Evolutionary conservation across 2,797 vertebrate species (phyloP), one percentile per base, ranked within the genome.

Genomic region (Pogoniulus pusillus): DNA sequence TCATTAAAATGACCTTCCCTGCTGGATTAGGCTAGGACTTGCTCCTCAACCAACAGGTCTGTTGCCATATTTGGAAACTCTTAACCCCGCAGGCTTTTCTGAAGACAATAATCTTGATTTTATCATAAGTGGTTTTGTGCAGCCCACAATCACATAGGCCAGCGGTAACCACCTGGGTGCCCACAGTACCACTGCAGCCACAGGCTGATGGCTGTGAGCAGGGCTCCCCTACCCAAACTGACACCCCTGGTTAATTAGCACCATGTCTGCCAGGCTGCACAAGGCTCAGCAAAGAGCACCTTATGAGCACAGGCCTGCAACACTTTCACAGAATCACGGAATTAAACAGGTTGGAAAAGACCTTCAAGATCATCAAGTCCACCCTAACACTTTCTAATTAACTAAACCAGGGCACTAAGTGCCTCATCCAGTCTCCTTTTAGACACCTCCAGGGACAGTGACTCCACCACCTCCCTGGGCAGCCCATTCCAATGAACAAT

Each of bases 11-110:
- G 74, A 80, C 77, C 85, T 94, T 94, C 70, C 83, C 94, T 76
- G 60, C 41, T 43, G 70, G 85, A 79, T 94, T 74, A 81, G 92
- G 89, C 94, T 76, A 83, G 77, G 93, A 95, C 93, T 93, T 95
- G 94, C 91, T 95, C 75, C 87, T 93, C 89, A 95, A 85, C 89
- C 58, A 82, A 94, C 93, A 96, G 81, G 93, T 84, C 92, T 95
- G 82, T 75, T 93, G 81, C 74, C 19, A 3, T 64, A 84, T 58
- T 91, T 91, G 90, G 85, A 93, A 95, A 90, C 69, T 82, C 69
- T 89, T 82, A 84, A 86, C 85, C 83, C 89, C 82, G 89, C 71
- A 88, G 91, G 91, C 93, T 94, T 70, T 82, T 87, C 58, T 82
- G 60, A 91, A 92, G 93, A 68, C 78, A 82, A 58, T 16, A 74